Percentiles rank a stretch among this genome's conserved stretches.
These are phyloP conservation scores for Chymomyza caudatula DNA, from an alignment of 2,888 invertebrate genomes.

Conservation along the genomic window DNA sequence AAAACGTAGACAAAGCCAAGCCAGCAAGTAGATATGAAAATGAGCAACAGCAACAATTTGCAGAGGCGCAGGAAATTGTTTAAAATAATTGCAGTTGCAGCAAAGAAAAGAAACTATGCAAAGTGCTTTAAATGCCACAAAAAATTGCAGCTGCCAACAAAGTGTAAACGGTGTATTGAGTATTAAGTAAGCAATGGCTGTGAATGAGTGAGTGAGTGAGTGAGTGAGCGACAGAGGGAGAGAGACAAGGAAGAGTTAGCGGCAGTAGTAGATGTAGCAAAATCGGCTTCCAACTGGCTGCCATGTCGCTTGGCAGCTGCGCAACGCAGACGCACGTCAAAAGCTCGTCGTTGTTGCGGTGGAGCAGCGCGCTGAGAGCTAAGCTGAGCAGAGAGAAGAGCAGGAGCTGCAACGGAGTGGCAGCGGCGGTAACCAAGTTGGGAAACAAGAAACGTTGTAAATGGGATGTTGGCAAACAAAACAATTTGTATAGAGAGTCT, in stretches of 20 bases:
- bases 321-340: background rate
- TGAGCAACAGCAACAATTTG: constrained; percentile 9
- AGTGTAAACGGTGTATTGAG: background rate
- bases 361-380: background rate
- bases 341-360: background rate
- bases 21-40: background rate
- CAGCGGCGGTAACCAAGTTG: constrained; percentile 7
- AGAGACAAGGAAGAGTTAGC: background rate
- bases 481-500: constrained; percentile 18
- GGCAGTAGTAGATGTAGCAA: background rate
- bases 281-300: background rate
- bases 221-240: constrained; percentile 5
- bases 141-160: constrained; percentile 37
- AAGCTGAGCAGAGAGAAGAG: background rate
- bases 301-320: background rate
- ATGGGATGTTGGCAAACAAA: constrained; percentile 50
- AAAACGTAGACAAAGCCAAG: constrained; percentile 29
- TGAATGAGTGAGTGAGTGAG: background rate
- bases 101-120: background rate
- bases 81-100: constrained; percentile 55
- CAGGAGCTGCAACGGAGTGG: constrained; percentile 13
- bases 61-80: constrained; percentile 60
- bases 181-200: background rate
- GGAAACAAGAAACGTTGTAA: constrained; percentile 38
- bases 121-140: constrained; percentile 12